A percentile compares a stretch with the other conserved stretches of the same genome.
Evolutionary conservation across 2,797 vertebrate species (phyloP).

Genomic region (Phrynocephalus guinanensis): DNA sequence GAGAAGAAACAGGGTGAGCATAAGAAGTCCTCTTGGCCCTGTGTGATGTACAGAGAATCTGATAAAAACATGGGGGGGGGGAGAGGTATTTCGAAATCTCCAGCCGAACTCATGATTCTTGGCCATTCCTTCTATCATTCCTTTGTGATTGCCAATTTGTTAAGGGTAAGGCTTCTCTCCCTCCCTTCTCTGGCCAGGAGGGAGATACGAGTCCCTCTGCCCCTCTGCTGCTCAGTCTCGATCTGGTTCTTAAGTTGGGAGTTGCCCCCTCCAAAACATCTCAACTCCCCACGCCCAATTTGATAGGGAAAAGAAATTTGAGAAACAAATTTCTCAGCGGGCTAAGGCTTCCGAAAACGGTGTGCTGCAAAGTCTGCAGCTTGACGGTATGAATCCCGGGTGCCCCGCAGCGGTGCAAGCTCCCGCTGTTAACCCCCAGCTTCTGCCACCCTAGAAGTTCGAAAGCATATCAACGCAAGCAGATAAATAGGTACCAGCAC

Average conservation of each 20-base stretch:
- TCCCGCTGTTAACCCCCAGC: too few relatives aligned
- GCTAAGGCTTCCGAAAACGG: too few relatives aligned
- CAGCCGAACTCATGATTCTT: slow-evolving; percentile 18
- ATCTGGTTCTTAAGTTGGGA: neutral
- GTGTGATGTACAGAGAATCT: too few relatives aligned
- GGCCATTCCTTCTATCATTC: slow-evolving; percentile 9
- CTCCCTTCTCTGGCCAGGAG: neutral
- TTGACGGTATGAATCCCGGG: too few relatives aligned
- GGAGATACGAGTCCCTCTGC: neutral
- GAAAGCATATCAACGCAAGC: too few relatives aligned
- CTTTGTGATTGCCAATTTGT: neutral
- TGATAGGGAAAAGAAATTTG: neutral
- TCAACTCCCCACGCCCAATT: neutral
- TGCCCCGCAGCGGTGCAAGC: too few relatives aligned
- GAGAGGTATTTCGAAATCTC: too few relatives aligned
- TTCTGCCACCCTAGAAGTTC: too few relatives aligned
- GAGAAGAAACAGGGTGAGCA: too few relatives aligned
- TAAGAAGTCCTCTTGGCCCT: too few relatives aligned
- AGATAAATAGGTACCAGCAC: too few relatives aligned
- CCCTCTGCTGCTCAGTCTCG: neutral
- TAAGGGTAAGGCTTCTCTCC: neutral
- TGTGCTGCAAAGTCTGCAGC: too few relatives aligned
- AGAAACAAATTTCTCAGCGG: neutral
- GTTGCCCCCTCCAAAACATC: neutral
- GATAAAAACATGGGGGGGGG: neutral